Conservation (phyloP, 35 echinoderm and acorn worm species). For the Ptychodera flava region DNA sequence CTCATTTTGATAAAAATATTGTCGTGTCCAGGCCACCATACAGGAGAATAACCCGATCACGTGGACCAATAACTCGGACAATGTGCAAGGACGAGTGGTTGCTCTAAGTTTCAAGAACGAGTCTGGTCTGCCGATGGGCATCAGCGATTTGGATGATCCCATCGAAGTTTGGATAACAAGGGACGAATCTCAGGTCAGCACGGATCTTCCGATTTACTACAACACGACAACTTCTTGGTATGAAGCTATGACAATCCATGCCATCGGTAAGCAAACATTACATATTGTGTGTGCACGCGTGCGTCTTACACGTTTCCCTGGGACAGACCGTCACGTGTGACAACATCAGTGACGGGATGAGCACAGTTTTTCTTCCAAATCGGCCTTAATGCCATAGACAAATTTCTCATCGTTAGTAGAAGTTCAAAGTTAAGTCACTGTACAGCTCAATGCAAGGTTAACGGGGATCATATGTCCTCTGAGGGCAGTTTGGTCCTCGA, state of each 20-base stretch:
- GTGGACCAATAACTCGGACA: slow-evolving; percentile 57
- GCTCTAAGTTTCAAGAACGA: slow-evolving; percentile 57
- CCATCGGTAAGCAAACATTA: slow-evolving; percentile 65
- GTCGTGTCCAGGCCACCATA: slow-evolving; percentile 51
- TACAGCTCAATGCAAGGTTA: no score
- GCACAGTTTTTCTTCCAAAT: background rate
- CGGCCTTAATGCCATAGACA: background rate
- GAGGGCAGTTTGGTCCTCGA: no score
- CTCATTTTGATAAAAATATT: no score
- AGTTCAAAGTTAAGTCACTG: no score
- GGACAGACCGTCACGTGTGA: background rate
- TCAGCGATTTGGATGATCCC: slow-evolving; percentile 59
- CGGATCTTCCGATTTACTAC: slow-evolving; percentile 24
- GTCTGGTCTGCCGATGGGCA: slow-evolving; percentile 43
- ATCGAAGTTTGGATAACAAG: slow-evolving; percentile 53
- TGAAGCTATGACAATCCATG: slow-evolving; percentile 47
- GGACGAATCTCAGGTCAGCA: slow-evolving; percentile 32
- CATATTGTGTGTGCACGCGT: no score
- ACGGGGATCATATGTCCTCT: no score
- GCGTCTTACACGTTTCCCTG: no score
- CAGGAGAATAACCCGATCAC: slow-evolving; percentile 66
- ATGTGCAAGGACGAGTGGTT: slow-evolving; percentile 45
- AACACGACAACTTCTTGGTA: slow-evolving; percentile 41
- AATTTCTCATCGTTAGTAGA: background rate
- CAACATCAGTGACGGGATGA: background rate